Conservation (phyloP, 2,113 vertebrate species). For the Carassius carassius region DNA sequence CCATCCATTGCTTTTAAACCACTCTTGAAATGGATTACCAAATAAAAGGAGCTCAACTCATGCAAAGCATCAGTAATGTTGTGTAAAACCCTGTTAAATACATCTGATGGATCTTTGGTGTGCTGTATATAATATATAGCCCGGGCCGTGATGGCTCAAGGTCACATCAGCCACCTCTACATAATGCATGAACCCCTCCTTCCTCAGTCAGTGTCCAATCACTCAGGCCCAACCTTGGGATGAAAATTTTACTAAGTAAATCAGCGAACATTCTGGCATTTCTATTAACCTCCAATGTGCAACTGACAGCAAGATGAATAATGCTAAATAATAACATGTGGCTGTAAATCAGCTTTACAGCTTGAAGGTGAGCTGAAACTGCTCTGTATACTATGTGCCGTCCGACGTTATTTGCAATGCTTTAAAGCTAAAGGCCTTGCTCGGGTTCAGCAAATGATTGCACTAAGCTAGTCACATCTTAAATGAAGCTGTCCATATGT, state of each 20-base stretch:
- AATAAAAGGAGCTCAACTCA: slow-evolving; percentile 82
- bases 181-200: slow-evolving; percentile 93
- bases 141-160: slow-evolving; percentile 86
- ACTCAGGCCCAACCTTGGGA: slow-evolving; percentile 95
- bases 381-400: slow-evolving; percentile 70
- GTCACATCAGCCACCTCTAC: slow-evolving; percentile 91
- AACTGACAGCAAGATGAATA: slow-evolving; percentile 95
- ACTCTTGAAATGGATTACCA: slow-evolving; percentile 72
- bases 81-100: slow-evolving; percentile 86
- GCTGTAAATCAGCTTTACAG: slow-evolving; percentile 91
- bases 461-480: slow-evolving; percentile 28
- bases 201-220: slow-evolving; percentile 90
- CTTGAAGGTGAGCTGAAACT: slow-evolving; percentile 68
- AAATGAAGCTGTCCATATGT: background rate
- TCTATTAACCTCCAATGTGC: slow-evolving; percentile 97
- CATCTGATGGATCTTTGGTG: slow-evolving; percentile 81
- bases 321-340: slow-evolving; percentile 95
- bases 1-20: slow-evolving; percentile 71
- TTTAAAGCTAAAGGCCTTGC: slow-evolving; percentile 17
- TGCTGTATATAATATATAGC: slow-evolving; percentile 84
- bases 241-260: slow-evolving; percentile 99
- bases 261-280: slow-evolving; percentile 97
- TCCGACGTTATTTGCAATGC: slow-evolving; percentile 67
- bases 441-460: background rate
- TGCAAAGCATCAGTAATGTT: slow-evolving; percentile 83